Base-by-base conservation (phyloP, 2,113 vertebrate genomes). In the Pelecanus crispus region DNA sequence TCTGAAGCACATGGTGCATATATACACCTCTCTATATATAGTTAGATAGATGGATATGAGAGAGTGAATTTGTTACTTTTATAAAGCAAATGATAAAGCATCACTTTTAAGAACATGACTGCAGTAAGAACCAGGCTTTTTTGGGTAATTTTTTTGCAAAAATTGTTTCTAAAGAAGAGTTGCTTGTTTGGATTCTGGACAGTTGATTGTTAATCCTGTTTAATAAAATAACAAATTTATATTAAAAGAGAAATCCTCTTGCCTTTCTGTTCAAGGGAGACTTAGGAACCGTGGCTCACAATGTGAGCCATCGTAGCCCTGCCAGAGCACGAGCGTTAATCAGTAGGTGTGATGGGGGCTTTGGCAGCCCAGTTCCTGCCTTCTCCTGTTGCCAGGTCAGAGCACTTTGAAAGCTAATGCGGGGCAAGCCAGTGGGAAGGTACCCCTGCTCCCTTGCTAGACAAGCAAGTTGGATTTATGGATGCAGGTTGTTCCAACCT, bases 151-250 rank as follows among this genome's bases (percentile, higher is more conserved):
- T 68, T 82, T 81, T 67, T 90, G 47, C 49, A 91, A 65, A 72
- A 91, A 20, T 26, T 58, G 14, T 75, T 95, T 94, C 63, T 90
- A 88, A 94, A 84, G 63, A 86, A 55, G 78, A 78, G 49, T 91
- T 95, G 84, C 67, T 97, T 92, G 92, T 86, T 92, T 97, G 86
- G 73, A 78, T 87, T 86, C 81, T 93, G 88, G 87, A 63, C 34
- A 81, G 59, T 85, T 94, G 94, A 67, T 92, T 92, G 78, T 90
- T 92, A 81, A 88, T 91, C 68, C 73, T 78, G 62, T 95, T 97
- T 94, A 97, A 97, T 95, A 91, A 97, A 97, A 87, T 83, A 96
- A 97, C 81, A 72, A 19, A 86, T 97, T 97, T 95, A 8, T 94
- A 95, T 89, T 88, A 78, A 91, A 86, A 89, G 53, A n/a, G 1